Conservation (phyloP, 1,140 invertebrate genomes). For the Habropoda laboriosa region DNA sequence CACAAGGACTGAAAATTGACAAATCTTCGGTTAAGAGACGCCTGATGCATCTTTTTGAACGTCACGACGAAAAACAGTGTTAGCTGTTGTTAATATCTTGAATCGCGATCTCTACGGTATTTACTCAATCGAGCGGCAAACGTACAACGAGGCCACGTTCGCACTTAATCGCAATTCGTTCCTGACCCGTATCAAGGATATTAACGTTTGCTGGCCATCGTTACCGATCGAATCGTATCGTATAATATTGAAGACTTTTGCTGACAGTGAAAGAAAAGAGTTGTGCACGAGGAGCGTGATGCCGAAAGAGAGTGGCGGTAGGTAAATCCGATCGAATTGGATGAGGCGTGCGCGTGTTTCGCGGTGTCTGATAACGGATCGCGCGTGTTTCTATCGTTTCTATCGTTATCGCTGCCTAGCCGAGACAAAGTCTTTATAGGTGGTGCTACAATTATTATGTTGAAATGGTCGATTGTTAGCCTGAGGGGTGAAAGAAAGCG, state of each 20-base stretch:
- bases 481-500: no score
- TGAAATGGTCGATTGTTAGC: not conserved
- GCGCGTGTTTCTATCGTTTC: no score
- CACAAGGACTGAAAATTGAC: conserved; percentile 15
- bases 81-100: no score
- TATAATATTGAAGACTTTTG: no score
- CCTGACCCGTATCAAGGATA: not conserved
- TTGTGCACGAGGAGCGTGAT: no score
- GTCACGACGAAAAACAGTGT: not conserved
- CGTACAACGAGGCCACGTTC: not conserved
- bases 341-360: not conserved
- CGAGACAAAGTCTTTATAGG: not conserved
- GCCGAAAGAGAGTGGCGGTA: no score
- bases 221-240: not conserved
- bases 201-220: not conserved
- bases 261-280: not conserved
- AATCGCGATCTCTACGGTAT: not conserved
- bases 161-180: not conserved
- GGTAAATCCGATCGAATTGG: no score
- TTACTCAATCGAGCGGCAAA: not conserved
- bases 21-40: not conserved
- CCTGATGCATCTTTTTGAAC: not conserved
- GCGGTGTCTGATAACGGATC: not conserved
- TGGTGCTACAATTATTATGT: not conserved
- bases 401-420: conserved; percentile 3